These are phyloP conservation scores for Tetramorium parvispinum DNA, from an alignment of 1,140 invertebrate species.

Conservation along the genomic window DNA sequence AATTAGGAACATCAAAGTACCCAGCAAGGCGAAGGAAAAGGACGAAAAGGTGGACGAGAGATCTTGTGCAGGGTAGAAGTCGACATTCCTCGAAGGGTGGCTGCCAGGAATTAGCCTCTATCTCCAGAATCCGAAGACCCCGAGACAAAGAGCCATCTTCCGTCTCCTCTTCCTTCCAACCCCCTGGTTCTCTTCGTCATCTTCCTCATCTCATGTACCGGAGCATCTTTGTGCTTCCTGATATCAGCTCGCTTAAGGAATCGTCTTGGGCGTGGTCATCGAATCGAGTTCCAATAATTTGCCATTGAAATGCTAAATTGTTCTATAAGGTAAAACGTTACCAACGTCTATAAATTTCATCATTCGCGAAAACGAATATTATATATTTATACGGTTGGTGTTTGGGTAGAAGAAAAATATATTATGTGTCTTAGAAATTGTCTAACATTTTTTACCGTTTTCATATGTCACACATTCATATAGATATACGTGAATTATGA, in stretches of 20 bases:
- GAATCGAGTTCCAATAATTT: conserved; percentile 61
- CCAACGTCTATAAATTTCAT: background rate
- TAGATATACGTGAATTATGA: background rate
- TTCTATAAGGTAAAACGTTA: background rate
- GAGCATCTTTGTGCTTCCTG: conserved; percentile 54
- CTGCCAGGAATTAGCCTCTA: conserved; percentile 85
- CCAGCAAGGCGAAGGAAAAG: conserved; percentile 78
- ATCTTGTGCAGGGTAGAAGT: conserved; percentile 52
- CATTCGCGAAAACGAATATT: background rate
- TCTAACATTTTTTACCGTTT: background rate
- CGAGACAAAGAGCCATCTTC: conserved; percentile 82
- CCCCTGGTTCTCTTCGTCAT: conserved; percentile 68
- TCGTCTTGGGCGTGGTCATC: conserved; percentile 69
- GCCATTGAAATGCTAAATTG: conserved; percentile 8
- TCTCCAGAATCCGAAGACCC: conserved; percentile 81
- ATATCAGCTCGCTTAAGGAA: conserved; percentile 67
- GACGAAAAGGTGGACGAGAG: conserved; percentile 72
- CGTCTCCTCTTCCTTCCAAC: conserved; percentile 39
- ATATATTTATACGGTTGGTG: background rate
- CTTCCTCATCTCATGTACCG: conserved; percentile 42
- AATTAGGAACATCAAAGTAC: conserved; percentile 86
- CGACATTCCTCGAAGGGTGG: conserved; percentile 83
- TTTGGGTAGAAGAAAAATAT: background rate
- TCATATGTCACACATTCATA: background rate
- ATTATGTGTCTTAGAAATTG: background rate